Conservation (phyloP, 2,888 invertebrate genomes). For the Alsophila aescularia region DNA sequence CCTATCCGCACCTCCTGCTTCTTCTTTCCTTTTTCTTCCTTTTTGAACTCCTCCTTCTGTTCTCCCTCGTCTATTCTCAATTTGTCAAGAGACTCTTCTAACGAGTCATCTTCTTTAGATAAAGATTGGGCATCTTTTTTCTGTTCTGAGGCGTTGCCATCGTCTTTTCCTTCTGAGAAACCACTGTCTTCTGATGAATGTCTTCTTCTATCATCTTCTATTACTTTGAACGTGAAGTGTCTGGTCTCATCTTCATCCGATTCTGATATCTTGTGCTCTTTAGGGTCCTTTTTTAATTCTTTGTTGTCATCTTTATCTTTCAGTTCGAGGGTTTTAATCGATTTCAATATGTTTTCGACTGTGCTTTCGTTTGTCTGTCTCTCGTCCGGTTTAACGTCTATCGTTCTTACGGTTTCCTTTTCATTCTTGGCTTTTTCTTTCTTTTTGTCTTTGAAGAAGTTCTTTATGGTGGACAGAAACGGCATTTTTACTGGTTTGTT, state of each 20-base stretch:
- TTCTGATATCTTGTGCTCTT: constrained; percentile 20
- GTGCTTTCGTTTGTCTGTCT: constrained; percentile 6
- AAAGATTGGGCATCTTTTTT: no score
- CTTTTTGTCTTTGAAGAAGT: constrained; percentile 46
- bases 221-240: constrained; percentile 57
- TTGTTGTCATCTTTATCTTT: constrained; percentile 19
- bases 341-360: constrained; percentile 20
- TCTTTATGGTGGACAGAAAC: constrained; percentile 31
- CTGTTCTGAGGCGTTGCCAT: constrained; percentile 4
- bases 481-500: constrained; percentile 54
- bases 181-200: constrained; percentile 74
- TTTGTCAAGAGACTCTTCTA: constrained; percentile 55
- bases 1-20: constrained; percentile 23
- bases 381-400: constrained; percentile 10
- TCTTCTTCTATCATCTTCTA: constrained; percentile 52
- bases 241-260: constrained; percentile 53
- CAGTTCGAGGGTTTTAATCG: constrained; percentile 2
- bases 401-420: constrained; percentile 10
- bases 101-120: constrained; percentile 45
- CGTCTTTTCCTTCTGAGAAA: constrained; percentile 53
- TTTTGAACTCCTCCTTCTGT: constrained; percentile 8
- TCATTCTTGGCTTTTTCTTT: constrained; percentile 38
- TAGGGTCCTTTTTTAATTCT: constrained; percentile 4
- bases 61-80: constrained; percentile 41
- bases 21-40: constrained; percentile 32